A percentile compares a stretch with the other conserved stretches of the same genome.
Evolutionary conservation across 2,113 vertebrate genomes (phyloP).

Genomic region (Psophia crepitans): DNA sequence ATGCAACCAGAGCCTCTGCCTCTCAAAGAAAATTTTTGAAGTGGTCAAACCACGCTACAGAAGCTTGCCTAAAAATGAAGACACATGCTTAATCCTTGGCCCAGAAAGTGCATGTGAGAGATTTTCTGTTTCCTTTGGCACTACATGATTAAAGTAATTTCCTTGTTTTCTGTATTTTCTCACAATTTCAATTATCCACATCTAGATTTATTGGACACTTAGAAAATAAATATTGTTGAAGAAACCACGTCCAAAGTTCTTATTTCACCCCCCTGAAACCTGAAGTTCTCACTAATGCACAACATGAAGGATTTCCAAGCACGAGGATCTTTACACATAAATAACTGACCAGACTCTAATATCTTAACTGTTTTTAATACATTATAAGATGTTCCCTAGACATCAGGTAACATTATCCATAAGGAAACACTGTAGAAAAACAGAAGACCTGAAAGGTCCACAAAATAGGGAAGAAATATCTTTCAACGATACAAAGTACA

Average conservation of each 20-base stretch:
- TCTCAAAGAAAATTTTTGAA: not conserved
- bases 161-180: not conserved
- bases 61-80: not conserved
- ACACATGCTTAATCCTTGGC: not conserved
- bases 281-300: not conserved
- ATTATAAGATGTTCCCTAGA: not conserved
- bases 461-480: not conserved
- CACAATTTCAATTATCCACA: not conserved
- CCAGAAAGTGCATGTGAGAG: not conserved
- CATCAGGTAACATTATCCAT: not conserved
- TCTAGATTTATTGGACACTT: not conserved
- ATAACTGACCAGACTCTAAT: not conserved
- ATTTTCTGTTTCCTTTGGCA: not conserved
- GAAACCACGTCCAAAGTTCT: not conserved
- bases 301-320: not conserved
- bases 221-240: not conserved
- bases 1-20: not conserved
- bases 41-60: not conserved
- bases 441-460: not conserved
- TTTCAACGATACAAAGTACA: not conserved
- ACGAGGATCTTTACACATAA: not conserved
- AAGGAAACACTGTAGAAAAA: not conserved
- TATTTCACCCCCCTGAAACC: not conserved
- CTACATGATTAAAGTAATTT: conserved; percentile 2
- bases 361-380: not conserved